Percentiles rank a stretch among this genome's conserved stretches.
Evolutionary conservation across 2,113 vertebrate species (phyloP).

Genomic region (Cromileptes altivelis): DNA sequence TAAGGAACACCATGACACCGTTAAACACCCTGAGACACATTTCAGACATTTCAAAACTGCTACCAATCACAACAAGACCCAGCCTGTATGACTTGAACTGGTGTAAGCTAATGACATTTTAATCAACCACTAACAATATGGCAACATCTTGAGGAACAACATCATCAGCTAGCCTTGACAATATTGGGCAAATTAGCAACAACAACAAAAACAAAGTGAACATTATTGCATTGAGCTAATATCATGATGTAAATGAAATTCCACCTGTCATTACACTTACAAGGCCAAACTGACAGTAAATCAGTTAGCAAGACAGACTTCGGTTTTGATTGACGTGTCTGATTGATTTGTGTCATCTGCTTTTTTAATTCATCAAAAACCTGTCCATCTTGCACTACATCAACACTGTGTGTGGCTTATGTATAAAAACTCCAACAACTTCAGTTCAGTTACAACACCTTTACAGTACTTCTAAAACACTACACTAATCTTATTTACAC

Average conservation of each 20-base stretch:
- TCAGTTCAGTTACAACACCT: background rate
- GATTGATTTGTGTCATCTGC: background rate
- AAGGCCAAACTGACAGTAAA: background rate
- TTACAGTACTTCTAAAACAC: background rate
- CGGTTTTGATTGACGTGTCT: background rate
- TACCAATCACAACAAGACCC: background rate
- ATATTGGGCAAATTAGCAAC: background rate
- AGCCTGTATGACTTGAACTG: background rate
- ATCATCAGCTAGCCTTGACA: background rate
- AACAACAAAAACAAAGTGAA: background rate
- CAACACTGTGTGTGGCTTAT: background rate
- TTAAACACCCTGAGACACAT: background rate
- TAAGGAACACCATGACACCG: background rate
- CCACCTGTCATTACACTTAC: background rate
- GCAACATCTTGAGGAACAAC: background rate
- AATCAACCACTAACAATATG: background rate
- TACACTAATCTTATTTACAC: background rate
- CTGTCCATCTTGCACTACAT: background rate
- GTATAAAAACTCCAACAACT: background rate
- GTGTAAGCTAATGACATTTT: background rate
- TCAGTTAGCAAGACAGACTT: background rate
- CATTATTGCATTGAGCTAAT: background rate
- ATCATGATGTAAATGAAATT: background rate
- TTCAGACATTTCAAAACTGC: background rate
- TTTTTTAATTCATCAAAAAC: background rate